Base-by-base conservation (phyloP, 23 tunicate species). In the Oikopleura albicans region DNA sequence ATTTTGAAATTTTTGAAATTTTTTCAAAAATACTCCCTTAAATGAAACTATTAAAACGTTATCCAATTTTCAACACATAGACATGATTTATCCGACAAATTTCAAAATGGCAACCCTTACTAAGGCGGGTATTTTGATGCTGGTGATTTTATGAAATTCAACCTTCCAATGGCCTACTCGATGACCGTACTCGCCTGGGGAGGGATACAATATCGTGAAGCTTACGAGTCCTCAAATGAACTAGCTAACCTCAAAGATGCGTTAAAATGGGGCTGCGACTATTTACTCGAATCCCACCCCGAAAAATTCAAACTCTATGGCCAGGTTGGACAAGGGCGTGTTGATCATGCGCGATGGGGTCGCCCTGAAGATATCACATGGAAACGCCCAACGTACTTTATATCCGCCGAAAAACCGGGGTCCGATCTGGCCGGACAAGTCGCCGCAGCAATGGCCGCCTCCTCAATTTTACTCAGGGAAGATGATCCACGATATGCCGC, bases 381-480 rank as follows among this genome's bases (percentile, higher is more conserved):
- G 36, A 40, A 40, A 0, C 85, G 98, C 34, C 89, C 87, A 4
- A 89, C 98, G 0, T 93, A 79, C 76, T 88, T 88, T 76, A 36
- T 93, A 38, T 85, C 91, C 0, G 57, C 83, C 39, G 40, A 56
- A 0, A 40, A 41, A 27, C 94, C 98, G 1, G 98, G 98, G 16
- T 66, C 86, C 0, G 98, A 93, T 39, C 85, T 93, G 40, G 95
- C 84, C 1, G 98, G 91, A 0, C 91, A 90, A 85, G 85, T 86
- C 1, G 90, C 98, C 0, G 98, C 98, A 31, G 94, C 98, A n/a
- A 56, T 93, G 87, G 94, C 98, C n/a, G 89, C 98, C 1, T 84
- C 98, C 38, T 79, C 94, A 4, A 57, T 88, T 35, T 91, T 90
- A 31, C 88, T 93, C 85, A 39, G 83, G 12, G 39, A 40, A n/a